Evolutionary conservation across 2,113 vertebrate genomes (phyloP), one percentile per base, ranked within the genome.

Genomic region (Neotoma lepida): DNA sequence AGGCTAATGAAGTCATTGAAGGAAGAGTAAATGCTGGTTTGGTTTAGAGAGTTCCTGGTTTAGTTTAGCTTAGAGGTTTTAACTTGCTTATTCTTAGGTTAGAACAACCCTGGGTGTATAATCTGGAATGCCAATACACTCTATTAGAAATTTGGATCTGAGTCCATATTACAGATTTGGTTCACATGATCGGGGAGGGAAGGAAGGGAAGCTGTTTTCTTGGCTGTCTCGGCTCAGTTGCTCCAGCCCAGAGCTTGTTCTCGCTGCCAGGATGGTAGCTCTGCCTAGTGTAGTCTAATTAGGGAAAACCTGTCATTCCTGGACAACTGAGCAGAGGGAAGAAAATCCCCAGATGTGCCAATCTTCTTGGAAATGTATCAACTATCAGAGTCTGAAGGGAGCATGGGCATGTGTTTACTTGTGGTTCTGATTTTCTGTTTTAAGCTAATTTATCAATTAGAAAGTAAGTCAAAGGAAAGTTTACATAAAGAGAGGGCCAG

Each of bases 391-490:
- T 49, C 56, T 63, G 88, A 70, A 82, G 63, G n/a, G 56, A 78
- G 18, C 54, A 44, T 39, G 44, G 44, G 13, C 6, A 35, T 66
- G 41, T 35, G 41, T 80, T 10, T 86, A 14, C 66, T 24, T 63
- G n/a, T 70, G 71, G 18, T 81, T 94, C 90, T 89, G 86, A 66
- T 77, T 96, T 73, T 87, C 35, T 80, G 44, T 86, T 94, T 90
- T 78, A 88, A 95, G 85, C 9, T 49, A 87, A 64, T 20, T 77
- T 81, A 33, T 71, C 84, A 87, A 63, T 44, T 84, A 78, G 90
- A 84, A 63, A 63, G 28, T 71, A 77, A 70, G 54, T 54, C 41
- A 63, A 87, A 84, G 73, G n/a, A 80, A 73, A 70, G 35, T 18
- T 91, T 64, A 80, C 46, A 22, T 56, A 66, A 96, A 92, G 49